A percentile compares a stretch with the other conserved stretches of the same genome.
Conservation (phyloP, 2,888 invertebrate species). For the Hydrotaea cyrtoneurina region DNA sequence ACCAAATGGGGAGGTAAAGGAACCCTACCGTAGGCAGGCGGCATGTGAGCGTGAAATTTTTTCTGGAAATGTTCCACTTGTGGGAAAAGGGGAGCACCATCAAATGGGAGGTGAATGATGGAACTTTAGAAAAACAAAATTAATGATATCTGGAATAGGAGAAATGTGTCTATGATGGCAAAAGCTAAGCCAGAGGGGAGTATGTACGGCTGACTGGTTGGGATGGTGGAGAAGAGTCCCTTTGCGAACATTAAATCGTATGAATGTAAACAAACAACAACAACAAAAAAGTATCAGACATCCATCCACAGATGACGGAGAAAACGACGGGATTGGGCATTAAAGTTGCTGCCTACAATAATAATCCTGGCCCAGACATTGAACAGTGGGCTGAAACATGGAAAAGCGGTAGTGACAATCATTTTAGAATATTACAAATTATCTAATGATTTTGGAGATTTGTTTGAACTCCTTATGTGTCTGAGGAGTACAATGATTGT, state of each 20-base stretch:
- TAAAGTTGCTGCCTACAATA: conserved; percentile 8
- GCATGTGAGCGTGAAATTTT: not conserved
- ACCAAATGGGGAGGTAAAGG: not conserved
- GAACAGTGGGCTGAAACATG: not conserved
- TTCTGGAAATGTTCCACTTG: not conserved
- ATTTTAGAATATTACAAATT: too few relatives aligned
- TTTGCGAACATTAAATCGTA: conserved; percentile 24
- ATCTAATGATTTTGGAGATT: too few relatives aligned
- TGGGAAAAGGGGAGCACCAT: not conserved
- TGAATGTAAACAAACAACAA: conserved; percentile 5
- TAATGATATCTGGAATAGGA: conserved; percentile 54
- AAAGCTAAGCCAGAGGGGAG: not conserved
- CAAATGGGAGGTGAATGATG: conserved; percentile 14
- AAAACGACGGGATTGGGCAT: not conserved
- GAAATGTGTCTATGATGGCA: conserved; percentile 45
- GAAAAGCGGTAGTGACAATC: too few relatives aligned
- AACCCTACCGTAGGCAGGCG: not conserved
- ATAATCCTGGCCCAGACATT: not conserved
- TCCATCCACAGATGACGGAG: not conserved
- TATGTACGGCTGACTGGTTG: not conserved
- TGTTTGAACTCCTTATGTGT: too few relatives aligned
- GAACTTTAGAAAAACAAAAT: conserved; percentile 38
- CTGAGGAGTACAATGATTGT: too few relatives aligned
- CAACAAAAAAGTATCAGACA: not conserved
- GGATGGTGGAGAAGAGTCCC: not conserved